Conservation (phyloP, 2,888 invertebrate species). For the Onthophagus sagittarius region DNA sequence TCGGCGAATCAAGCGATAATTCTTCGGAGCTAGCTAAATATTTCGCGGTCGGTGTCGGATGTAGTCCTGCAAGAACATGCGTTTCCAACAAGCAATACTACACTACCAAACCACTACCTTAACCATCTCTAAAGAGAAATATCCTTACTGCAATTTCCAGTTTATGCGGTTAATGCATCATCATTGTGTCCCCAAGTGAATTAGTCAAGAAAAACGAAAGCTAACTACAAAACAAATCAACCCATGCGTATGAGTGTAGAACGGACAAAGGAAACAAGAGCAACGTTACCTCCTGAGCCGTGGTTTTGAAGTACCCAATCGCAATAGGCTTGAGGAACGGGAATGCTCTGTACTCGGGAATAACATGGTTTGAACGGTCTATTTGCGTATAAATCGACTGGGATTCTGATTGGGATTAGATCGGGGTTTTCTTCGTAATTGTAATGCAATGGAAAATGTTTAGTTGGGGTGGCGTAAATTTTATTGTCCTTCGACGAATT, state of each 20-base stretch:
- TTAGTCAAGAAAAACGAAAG: constrained; percentile 32
- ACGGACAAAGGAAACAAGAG: constrained; percentile 26
- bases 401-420: constrained; percentile 1
- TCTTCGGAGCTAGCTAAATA: constrained; percentile 44
- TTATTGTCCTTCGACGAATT: constrained; percentile 36
- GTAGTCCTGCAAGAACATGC: constrained; percentile 50
- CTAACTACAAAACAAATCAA: constrained; percentile 39
- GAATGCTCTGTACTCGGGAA: constrained; percentile 26
- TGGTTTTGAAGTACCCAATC: constrained; percentile 43
- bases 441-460: constrained; percentile 40
- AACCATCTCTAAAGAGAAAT: constrained; percentile 32
- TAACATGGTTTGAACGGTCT: constrained; percentile 45
- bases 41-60: constrained; percentile 43
- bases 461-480: constrained; percentile 37
- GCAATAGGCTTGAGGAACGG: constrained; percentile 46
- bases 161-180: constrained; percentile 25
- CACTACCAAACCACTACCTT: constrained; percentile 40
- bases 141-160: constrained; percentile 43
- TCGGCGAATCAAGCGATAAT: constrained; percentile 26
- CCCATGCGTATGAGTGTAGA: constrained; percentile 44
- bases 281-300: constrained; percentile 43
- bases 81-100: constrained; percentile 48
- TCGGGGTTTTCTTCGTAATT: background rate
- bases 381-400: constrained; percentile 42
- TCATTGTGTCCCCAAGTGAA: constrained; percentile 16